phyloP scores from a whole-genome alignment of 2,113 vertebrate species.

The Pachycephala philippinensis region DNA sequence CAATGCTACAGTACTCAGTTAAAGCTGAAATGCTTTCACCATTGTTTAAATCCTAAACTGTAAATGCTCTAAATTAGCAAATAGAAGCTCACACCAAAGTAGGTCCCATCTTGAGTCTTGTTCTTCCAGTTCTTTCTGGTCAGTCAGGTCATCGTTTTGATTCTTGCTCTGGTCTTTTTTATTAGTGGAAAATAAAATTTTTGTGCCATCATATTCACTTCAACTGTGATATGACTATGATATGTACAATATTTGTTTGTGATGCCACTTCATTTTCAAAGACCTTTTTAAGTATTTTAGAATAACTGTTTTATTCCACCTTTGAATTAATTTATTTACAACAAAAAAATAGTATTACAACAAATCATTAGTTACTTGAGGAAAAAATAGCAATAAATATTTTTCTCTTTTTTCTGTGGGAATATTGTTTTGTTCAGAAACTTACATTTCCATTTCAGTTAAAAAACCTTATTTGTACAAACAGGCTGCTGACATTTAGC shows the following conservation, averaged over 20 bases:
- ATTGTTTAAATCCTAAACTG: not conserved
- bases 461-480: not conserved
- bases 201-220: not conserved
- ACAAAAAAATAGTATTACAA: not conserved
- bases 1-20: not conserved
- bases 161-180: not conserved
- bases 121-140: not conserved
- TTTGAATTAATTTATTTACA: not conserved
- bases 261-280: not conserved
- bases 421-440: not conserved
- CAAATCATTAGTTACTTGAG: not conserved
- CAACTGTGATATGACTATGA: not conserved
- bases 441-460: not conserved
- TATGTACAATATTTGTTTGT: not conserved
- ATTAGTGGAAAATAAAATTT: not conserved
- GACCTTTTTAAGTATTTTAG: not conserved
- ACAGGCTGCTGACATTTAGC: not conserved
- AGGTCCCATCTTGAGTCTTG: not conserved
- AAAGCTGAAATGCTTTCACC: not conserved
- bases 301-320: not conserved
- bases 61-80: not conserved
- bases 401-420: not conserved
- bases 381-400: not conserved
- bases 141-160: not conserved
- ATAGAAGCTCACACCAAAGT: not conserved